These are phyloP conservation scores for Nemoura dubitans DNA, from an alignment of 2,888 invertebrate genomes.

Conservation along the genomic window DNA sequence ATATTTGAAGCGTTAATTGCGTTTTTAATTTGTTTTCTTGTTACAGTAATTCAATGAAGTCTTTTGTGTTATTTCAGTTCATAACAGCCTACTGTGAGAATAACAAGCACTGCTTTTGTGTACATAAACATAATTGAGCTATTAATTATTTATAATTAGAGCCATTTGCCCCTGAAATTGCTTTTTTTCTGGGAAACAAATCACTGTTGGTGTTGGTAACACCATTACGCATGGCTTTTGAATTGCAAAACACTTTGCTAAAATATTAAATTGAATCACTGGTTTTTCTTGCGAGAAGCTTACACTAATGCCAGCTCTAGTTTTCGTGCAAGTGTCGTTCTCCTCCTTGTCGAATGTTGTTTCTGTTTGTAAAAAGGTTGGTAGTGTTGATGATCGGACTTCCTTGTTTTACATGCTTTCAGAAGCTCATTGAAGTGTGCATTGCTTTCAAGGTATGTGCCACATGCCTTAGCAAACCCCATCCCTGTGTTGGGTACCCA, in stretches of 20 bases:
- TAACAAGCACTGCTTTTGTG: conserved; percentile 19
- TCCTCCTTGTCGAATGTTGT: conserved; percentile 15
- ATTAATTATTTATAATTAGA: not conserved
- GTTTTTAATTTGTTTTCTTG: not conserved
- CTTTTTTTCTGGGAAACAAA: not conserved
- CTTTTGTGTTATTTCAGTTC: not conserved
- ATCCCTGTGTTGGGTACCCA: not conserved
- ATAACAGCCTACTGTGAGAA: not conserved
- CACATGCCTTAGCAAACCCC: conserved; percentile 27
- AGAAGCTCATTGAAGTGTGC: conserved; percentile 95
- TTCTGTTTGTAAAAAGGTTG: conserved; percentile 24
- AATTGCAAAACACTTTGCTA: not conserved
- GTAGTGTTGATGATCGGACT: conserved; percentile 42
- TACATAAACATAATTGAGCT: not conserved
- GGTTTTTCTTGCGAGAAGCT: not conserved
- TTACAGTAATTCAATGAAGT: not conserved
- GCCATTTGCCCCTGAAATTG: not conserved
- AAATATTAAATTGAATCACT: not conserved
- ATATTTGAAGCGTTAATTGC: not conserved
- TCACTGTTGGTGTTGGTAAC: not conserved
- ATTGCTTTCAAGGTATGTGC: conserved; percentile 86
- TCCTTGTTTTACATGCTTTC: conserved; percentile 67
- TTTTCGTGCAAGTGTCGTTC: not conserved
- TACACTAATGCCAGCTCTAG: conserved; percentile 27
- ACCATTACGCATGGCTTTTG: not conserved